phyloP scores from a whole-genome alignment of 2,888 invertebrate species.

The Elysia crispata region DNA sequence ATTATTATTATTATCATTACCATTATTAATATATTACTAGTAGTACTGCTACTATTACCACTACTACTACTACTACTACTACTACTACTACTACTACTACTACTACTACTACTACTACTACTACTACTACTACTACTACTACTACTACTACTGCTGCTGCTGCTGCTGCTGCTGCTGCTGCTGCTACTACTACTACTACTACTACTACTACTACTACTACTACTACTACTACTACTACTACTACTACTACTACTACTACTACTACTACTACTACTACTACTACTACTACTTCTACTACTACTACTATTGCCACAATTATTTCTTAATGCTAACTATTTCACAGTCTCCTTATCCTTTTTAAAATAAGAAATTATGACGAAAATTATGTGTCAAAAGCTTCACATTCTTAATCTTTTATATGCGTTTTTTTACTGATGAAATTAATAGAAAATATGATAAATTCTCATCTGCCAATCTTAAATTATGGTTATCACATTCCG shows the following conservation, averaged over 20 bases:
- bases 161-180: not conserved
- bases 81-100: conserved; percentile 26
- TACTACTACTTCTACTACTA: conserved; percentile 33
- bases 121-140: conserved; percentile 35
- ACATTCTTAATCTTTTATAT: too few species aligned
- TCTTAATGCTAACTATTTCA: too few species aligned
- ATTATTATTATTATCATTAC: conserved; percentile 2
- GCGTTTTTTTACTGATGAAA: too few species aligned
- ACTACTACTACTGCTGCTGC: conserved; percentile 17
- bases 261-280: conserved; percentile 34
- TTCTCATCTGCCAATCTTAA: too few species aligned
- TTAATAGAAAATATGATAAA: too few species aligned
- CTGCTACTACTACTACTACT: conserved; percentile 36
- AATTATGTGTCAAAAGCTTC: too few species aligned
- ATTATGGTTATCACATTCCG: too few species aligned
- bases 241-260: conserved; percentile 38
- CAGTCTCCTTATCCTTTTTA: too few species aligned
- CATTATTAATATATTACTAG: not conserved
- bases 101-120: conserved; percentile 38
- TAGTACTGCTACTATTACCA: conserved; percentile 27
- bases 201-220: conserved; percentile 37
- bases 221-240: conserved; percentile 28
- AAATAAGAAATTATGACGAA: too few species aligned
- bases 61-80: conserved; percentile 37
- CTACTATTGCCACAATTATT: too few species aligned